Conservation (phyloP, 2,797 vertebrate species). For the Urophycis tenuis region DNA sequence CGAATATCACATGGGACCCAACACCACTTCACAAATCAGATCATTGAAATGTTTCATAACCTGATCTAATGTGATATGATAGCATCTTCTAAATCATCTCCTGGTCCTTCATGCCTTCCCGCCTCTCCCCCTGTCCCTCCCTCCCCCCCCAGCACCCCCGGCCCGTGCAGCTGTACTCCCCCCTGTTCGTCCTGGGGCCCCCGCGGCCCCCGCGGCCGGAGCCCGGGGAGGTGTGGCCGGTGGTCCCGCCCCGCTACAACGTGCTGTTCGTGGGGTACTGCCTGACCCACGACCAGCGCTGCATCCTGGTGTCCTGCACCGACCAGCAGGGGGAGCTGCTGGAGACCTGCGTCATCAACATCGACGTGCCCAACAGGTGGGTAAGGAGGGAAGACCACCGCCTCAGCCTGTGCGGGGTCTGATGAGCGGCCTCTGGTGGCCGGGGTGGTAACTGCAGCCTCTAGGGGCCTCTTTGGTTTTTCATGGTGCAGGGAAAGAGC, state of each 20-base stretch:
- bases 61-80: not conserved
- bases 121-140: not conserved
- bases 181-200: constrained; percentile 88
- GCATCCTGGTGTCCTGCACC: constrained; percentile 95
- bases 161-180: constrained; percentile 85
- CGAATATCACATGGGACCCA: not conserved
- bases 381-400: too few species aligned
- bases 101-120: not conserved
- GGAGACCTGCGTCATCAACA: constrained; percentile 92
- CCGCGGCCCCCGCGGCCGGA: constrained; percentile 89
- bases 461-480: not conserved
- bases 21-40: not conserved
- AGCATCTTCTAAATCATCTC: not conserved
- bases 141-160: constrained; percentile 74
- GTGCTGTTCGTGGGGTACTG: constrained; percentile 96
- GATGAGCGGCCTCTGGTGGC: not conserved
- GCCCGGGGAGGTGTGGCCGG: constrained; percentile 84
- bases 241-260: constrained; percentile 84
- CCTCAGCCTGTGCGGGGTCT: not conserved
- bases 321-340: constrained; percentile 92
- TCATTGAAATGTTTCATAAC: not conserved
- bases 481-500: not conserved
- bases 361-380: constrained; percentile 93
- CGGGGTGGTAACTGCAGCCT: not conserved
- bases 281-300: constrained; percentile 94